phyloP scores from a whole-genome alignment of 2,888 invertebrate species.

The Acheta domesticus region DNA sequence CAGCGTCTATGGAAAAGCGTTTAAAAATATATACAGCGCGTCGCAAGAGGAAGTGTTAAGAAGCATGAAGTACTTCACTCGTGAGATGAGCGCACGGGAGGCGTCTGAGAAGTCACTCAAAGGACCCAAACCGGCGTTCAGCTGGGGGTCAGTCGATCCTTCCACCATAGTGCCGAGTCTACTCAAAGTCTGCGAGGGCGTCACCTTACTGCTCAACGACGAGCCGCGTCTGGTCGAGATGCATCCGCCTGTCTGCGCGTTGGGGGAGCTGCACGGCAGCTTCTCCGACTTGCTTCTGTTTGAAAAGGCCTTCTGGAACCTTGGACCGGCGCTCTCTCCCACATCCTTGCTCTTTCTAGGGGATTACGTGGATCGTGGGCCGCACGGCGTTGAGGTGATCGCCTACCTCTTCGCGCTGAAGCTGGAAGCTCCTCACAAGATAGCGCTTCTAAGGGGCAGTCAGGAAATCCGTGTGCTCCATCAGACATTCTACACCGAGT shows the following conservation, averaged over 20 bases:
- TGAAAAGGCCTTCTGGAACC: constrained; percentile 68
- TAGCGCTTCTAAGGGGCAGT: constrained; percentile 66
- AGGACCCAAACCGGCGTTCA: constrained; percentile 39
- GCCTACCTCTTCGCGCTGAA: constrained; percentile 69
- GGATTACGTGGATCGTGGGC: constrained; percentile 73
- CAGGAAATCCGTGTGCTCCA: constrained; percentile 73
- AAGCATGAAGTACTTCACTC: constrained; percentile 53
- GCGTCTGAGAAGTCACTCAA: constrained; percentile 42
- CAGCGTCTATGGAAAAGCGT: neutral
- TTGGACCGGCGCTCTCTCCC: constrained; percentile 62
- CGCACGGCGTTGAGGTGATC: constrained; percentile 65
- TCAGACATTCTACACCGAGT: constrained; percentile 69
- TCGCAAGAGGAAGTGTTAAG: constrained; percentile 57
- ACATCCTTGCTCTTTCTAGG: constrained; percentile 67
- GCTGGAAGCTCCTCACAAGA: constrained; percentile 60
- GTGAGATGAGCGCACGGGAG: constrained; percentile 39
- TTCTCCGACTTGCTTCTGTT: constrained; percentile 63
- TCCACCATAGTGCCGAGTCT: constrained; percentile 52
- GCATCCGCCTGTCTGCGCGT: constrained; percentile 55
- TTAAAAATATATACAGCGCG: constrained; percentile 52
- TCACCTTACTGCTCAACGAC: constrained; percentile 49
- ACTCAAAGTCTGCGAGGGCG: constrained; percentile 52
- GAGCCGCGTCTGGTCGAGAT: constrained; percentile 56
- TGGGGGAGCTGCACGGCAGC: constrained; percentile 77
- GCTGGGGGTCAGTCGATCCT: constrained; percentile 46